Percentiles rank a stretch among this genome's conserved stretches.
These are phyloP conservation scores for Cyphomyrus discorhynchus DNA, from an alignment of 2,113 vertebrate species.

Conservation along the genomic window DNA sequence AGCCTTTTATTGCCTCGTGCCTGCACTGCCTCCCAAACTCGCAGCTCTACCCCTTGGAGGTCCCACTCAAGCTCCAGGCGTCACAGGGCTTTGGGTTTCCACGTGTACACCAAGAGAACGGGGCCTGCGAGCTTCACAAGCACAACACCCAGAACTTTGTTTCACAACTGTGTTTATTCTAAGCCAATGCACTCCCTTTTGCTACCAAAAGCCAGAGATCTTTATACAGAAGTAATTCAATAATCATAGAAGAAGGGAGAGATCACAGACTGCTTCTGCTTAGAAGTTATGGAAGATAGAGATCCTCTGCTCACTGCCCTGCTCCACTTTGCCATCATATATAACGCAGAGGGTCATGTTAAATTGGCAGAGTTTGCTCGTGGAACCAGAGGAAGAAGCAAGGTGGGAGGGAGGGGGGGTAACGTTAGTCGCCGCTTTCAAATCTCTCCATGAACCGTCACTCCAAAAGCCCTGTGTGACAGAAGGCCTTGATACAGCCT, in stretches of 20 bases:
- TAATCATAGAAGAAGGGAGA: background rate
- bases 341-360: constrained; percentile 20
- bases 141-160: background rate
- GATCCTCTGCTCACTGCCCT: background rate
- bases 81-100: background rate
- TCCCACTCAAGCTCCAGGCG: background rate
- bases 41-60: background rate
- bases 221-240: constrained; percentile 17
- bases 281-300: background rate
- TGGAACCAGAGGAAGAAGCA: constrained; percentile 16
- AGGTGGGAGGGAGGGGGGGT: background rate
- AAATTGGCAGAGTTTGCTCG: constrained; percentile 14
- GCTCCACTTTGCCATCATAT: background rate
- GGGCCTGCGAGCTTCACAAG: background rate
- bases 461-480: background rate
- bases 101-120: background rate
- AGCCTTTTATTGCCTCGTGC: background rate
- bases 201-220: background rate
- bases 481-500: background rate
- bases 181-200: background rate
- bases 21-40: background rate
- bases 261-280: background rate
- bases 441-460: background rate
- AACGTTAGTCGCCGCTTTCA: background rate
- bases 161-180: background rate